A percentile compares a stretch with the other conserved stretches of the same genome.
Conservation (phyloP, 2,888 invertebrate species). For the Cerastoderma edule region DNA sequence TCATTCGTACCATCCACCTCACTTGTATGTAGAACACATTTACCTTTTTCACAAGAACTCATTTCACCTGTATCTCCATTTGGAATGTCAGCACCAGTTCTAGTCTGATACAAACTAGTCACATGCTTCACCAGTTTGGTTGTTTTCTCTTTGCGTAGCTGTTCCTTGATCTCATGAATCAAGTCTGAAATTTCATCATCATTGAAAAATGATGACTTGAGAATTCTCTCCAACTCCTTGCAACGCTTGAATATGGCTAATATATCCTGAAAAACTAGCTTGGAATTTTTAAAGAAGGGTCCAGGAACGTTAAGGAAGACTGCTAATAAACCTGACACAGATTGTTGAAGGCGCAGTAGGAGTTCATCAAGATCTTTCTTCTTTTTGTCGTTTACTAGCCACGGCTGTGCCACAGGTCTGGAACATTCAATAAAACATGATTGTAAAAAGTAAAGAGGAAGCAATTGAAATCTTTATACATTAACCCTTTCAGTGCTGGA, state of each 20-base stretch:
- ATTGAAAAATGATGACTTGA: conserved; percentile 76
- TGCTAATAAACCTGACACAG: conserved; percentile 69
- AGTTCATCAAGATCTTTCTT: conserved; percentile 74
- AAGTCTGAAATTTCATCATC: conserved; percentile 71
- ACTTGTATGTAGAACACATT: too few species aligned
- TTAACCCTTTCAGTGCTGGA: too few species aligned
- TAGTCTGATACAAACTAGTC: conserved; percentile 49
- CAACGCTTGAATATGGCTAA: conserved; percentile 76
- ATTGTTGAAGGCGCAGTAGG: conserved; percentile 66
- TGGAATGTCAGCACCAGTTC: conserved; percentile 26
- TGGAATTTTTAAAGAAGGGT: conserved; percentile 52
- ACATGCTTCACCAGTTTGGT: conserved; percentile 71
- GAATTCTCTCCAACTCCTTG: conserved; percentile 76
- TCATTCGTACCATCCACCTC: too few species aligned
- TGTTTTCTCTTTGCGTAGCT: conserved; percentile 71
- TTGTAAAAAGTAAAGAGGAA: too few species aligned
- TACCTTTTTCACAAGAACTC: too few species aligned
- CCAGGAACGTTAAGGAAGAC: conserved; percentile 61
- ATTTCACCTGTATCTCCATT: too few species aligned
- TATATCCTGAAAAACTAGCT: conserved; percentile 72
- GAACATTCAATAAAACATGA: too few species aligned
- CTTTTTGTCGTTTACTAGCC: conserved; percentile 56
- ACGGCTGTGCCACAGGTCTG: conserved; percentile 4
- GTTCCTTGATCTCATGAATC: conserved; percentile 70
- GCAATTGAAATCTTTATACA: too few species aligned